Evolutionary conservation across 2,888 invertebrate genomes (phyloP).

Genomic region (Venusia cambrica): DNA sequence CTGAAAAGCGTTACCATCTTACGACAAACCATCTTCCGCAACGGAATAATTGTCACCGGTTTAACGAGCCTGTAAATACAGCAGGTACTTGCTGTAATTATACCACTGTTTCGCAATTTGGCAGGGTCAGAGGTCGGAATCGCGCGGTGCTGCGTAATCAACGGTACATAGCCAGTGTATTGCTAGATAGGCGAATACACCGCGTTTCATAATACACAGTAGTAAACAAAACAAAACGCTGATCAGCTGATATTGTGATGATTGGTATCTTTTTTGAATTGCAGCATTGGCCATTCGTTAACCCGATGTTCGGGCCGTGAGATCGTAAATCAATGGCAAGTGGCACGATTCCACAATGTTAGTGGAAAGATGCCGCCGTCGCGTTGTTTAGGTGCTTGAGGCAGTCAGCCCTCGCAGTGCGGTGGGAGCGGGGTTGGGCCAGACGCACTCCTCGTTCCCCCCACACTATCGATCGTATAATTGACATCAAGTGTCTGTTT

Average conservation of each 20-base stretch:
- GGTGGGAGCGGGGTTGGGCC: constrained; percentile 38
- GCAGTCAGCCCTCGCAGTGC: constrained; percentile 31
- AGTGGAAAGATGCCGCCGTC: constrained; percentile 17
- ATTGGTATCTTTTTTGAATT: constrained; percentile 18
- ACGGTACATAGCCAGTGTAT: constrained; percentile 34
- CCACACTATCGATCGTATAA: constrained; percentile 58
- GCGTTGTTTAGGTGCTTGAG: constrained; percentile 43
- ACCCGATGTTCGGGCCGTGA: constrained; percentile 23
- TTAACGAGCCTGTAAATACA: constrained; percentile 6
- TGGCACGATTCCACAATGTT: constrained; percentile 30
- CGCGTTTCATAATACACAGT: constrained; percentile 17
- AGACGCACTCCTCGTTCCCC: constrained; percentile 50
- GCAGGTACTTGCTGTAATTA: constrained; percentile 9
- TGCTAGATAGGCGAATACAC: constrained; percentile 34
- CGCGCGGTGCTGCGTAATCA: constrained; percentile 33
- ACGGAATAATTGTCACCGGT: constrained; percentile 14
- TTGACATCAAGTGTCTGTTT: constrained; percentile 55
- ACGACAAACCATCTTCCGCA: constrained; percentile 17
- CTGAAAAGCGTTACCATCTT: constrained; percentile 13
- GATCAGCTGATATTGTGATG: constrained; percentile 29
- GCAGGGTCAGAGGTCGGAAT: constrained; percentile 39
- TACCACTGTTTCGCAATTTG: constrained; percentile 36
- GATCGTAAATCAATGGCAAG: constrained; percentile 21
- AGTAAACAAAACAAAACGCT: constrained; percentile 20
- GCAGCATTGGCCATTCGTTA: constrained; percentile 26